These are phyloP conservation scores for Mormyrus proboscirostris DNA, from an alignment of 2,797 vertebrate species.

Conservation along the genomic window DNA sequence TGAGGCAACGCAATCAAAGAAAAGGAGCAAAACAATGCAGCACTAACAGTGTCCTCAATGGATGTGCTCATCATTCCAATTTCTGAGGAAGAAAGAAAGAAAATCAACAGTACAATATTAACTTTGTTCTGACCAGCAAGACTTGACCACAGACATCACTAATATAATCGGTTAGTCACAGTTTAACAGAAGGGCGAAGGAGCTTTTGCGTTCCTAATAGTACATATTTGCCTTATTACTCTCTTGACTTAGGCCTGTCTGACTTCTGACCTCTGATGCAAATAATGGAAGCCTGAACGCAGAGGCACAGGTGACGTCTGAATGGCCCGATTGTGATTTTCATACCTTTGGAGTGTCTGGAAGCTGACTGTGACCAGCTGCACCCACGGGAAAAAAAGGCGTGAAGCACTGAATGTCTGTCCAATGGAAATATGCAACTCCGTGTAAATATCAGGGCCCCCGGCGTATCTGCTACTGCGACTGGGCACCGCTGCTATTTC, in stretches of 20 bases:
- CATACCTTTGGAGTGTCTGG: background rate
- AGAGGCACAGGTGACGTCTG: background rate
- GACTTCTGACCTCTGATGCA: background rate
- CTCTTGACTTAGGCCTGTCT: background rate
- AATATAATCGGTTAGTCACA: conserved; percentile 1
- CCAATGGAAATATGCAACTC: background rate
- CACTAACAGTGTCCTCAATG: background rate
- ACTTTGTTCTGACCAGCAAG: conserved; percentile 1
- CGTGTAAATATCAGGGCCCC: background rate
- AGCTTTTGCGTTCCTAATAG: background rate
- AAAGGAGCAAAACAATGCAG: background rate
- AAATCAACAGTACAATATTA: background rate
- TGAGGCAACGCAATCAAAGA: background rate
- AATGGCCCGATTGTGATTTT: background rate
- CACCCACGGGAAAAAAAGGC: background rate
- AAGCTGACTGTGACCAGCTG: background rate
- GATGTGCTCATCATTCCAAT: background rate
- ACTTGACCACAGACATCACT: background rate
- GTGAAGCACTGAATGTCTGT: background rate
- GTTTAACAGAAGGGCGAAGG: background rate
- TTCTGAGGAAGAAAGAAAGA: background rate
- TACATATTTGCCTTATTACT: background rate
- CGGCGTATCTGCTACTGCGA: background rate
- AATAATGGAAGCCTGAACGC: background rate
- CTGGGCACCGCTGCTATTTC: background rate